Evolutionary conservation across 2,797 vertebrate genomes (phyloP).

Genomic region (Lagorchestes hirsutus): DNA sequence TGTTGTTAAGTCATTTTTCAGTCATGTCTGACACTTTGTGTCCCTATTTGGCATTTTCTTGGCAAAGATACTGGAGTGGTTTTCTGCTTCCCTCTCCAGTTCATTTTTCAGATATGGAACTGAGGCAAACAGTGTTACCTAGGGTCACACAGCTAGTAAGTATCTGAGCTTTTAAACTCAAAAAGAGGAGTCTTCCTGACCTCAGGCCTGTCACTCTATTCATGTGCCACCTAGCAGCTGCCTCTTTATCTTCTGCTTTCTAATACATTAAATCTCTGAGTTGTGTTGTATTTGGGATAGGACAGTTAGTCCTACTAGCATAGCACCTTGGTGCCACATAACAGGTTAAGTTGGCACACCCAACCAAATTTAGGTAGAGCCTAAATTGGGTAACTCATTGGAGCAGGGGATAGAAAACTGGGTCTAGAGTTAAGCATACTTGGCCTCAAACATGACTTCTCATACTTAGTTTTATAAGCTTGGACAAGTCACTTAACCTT

Average conservation of each 20-base stretch:
- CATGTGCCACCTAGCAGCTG: neutral
- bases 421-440: neutral
- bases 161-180: neutral
- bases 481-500: neutral
- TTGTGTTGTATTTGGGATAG: neutral
- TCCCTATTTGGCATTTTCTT: neutral
- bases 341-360: neutral
- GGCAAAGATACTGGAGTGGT: neutral
- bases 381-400: neutral
- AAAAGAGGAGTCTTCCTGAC: neutral
- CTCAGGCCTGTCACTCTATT: neutral
- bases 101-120: neutral
- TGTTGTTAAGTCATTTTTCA: neutral
- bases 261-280: neutral
- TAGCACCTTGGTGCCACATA: neutral
- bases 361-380: neutral
- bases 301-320: neutral
- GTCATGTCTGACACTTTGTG: neutral
- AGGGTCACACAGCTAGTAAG: neutral
- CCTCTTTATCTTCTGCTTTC: neutral
- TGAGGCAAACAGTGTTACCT: neutral
- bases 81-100: neutral
- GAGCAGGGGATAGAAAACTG: neutral
- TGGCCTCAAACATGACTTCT: neutral
- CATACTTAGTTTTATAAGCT: neutral